phyloP scores from a whole-genome alignment of 2,797 vertebrate species.

The Danio choprae region DNA sequence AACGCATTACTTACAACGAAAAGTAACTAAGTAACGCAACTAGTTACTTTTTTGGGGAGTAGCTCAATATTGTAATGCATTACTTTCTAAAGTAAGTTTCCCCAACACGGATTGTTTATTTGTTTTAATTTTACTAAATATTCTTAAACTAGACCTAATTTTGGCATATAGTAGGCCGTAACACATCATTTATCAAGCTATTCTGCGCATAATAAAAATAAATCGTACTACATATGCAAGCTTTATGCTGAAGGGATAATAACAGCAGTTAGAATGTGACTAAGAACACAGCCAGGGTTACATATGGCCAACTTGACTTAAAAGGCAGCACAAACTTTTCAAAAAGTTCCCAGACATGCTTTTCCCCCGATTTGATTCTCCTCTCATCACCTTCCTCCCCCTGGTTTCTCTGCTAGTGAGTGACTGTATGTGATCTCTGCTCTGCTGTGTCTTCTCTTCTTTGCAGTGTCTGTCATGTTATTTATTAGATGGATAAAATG shows the following conservation, averaged over 20 bases:
- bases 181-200: not conserved
- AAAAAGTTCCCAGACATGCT: not conserved
- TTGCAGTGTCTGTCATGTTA: conserved; percentile 48
- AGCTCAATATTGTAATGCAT: too few relatives aligned
- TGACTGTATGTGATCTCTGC: conserved; percentile 42
- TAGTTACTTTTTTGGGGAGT: too few relatives aligned
- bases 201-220: not conserved
- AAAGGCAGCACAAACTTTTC: conserved; percentile 20
- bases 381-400: conserved; percentile 7
- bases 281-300: not conserved
- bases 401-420: not conserved
- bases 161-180: not conserved
- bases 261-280: not conserved
- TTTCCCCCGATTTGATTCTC: conserved; percentile 21
- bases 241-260: not conserved
- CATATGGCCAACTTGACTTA: conserved; percentile 18
- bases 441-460: conserved; percentile 40
- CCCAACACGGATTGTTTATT: too few relatives aligned
- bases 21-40: too few relatives aligned
- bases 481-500: conserved; percentile 50
- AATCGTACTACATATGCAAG: not conserved
- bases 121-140: too few relatives aligned
- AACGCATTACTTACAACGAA: too few relatives aligned
- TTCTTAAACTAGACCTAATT: not conserved
- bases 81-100: too few relatives aligned